phyloP scores from a whole-genome alignment of 2,797 vertebrate species.

The Ctenochaetus hawaiiensis region DNA sequence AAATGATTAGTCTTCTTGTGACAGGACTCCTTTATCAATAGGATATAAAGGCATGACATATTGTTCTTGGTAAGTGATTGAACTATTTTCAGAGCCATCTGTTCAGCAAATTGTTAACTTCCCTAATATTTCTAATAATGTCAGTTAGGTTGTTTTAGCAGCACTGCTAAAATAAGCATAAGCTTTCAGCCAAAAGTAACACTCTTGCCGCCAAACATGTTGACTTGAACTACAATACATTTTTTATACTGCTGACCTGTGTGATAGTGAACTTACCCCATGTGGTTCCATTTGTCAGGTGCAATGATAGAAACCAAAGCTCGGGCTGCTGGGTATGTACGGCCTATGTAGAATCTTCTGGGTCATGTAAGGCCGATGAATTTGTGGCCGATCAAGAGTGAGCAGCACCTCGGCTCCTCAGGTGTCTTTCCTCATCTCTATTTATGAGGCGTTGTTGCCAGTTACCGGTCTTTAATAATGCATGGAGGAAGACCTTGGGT shows the following conservation, averaged over 20 bases:
- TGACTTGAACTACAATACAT: slow-evolving; percentile 33
- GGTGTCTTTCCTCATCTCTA: slow-evolving; percentile 83
- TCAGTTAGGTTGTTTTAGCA: slow-evolving; percentile 46
- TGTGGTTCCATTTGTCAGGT: slow-evolving; percentile 40
- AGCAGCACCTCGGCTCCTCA: slow-evolving; percentile 69
- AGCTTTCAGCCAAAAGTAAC: slow-evolving; percentile 31
- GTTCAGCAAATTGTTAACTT: slow-evolving; percentile 48
- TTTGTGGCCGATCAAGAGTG: slow-evolving; percentile 78
- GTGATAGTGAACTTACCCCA: slow-evolving; percentile 30
- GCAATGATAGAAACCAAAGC: slow-evolving; percentile 33
- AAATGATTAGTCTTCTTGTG: background rate
- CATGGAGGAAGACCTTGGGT: slow-evolving; percentile 81
- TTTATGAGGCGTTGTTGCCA: slow-evolving; percentile 82
- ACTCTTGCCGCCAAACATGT: slow-evolving; percentile 22
- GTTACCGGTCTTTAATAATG: slow-evolving; percentile 86
- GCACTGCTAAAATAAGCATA: slow-evolving; percentile 2
- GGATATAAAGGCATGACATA: slow-evolving; percentile 11
- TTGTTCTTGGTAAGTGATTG: slow-evolving; percentile 43
- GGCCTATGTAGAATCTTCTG: slow-evolving; percentile 58
- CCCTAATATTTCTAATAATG: slow-evolving; percentile 34
- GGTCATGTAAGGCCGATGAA: slow-evolving; percentile 72
- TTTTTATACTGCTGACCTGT: slow-evolving; percentile 33
- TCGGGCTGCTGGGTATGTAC: slow-evolving; percentile 19
- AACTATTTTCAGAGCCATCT: slow-evolving; percentile 46
- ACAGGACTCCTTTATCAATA: slow-evolving; percentile 17